Evolutionary conservation across 2,113 vertebrate species (phyloP), one percentile per base, ranked within the genome.

Genomic region (Pelecanus crispus): DNA sequence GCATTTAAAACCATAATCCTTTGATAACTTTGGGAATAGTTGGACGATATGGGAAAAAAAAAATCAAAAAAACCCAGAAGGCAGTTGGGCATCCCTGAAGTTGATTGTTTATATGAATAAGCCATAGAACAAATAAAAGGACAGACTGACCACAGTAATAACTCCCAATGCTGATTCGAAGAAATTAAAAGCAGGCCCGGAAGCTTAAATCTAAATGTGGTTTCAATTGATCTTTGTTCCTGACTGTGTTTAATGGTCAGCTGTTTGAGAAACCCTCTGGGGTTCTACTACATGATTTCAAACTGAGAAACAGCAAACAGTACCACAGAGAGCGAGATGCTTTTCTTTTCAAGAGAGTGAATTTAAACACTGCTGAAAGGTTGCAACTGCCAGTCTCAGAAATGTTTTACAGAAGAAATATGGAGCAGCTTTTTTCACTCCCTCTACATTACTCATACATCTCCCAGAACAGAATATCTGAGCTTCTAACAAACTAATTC

Each of bases 191-290:
- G 88, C 92, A 94, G 84, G 6, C 58, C 92, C 88, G 70, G 53
- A 95, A 96, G 90, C 84, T 95, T 85, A 85, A 84, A 77, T 90
- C 81, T 94, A 96, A 96, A 97, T 90, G 81, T 93, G 93, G 87
- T 97, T 95, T 80, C 96, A 94, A 94, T 82, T 94, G 92, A 96
- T 94, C 93, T 93, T 95, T 94, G 73, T 73, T 87, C 66, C 78
- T 58, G 71, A 52, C 74, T 88, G 29, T 84, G 61, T 82, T 94
- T 95, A 96, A 92, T 59, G 62, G 80, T 85, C 80, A 91, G 78
- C 66, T 95, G 89, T 63, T 91, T 44, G 49, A 95, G 66, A 95
- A 96, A 91, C 22, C 34, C 90, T 91, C 66, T 85, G 81, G 66
- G 53, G 34, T 92, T 90, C 81, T 88, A 71, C 47, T 47, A 67